Evolutionary conservation across 2,797 vertebrate genomes (phyloP), one percentile per base, ranked within the genome.

Genomic region (Phalanger gymnotis): DNA sequence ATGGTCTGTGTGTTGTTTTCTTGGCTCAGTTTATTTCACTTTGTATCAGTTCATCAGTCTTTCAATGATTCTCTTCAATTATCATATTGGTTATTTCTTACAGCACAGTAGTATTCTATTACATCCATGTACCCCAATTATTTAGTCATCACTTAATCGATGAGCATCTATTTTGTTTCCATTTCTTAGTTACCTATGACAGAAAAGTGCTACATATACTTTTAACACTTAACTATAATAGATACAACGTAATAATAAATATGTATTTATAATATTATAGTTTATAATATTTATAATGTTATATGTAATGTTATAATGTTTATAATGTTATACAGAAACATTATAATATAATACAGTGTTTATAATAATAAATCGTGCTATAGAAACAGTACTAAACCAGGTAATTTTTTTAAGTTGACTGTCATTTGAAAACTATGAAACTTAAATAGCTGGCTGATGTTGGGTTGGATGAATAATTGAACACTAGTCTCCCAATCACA

Each of bases 401-500:
- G 94, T 91, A 22, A 54, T 13, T 53, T 54, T 34, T n/a, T 40
- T 91, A 22, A 30, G 90, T 90, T 90, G 5, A 4, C 7, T 94
- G 7, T 53, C 66, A 90, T 4, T 54, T 87, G 28, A 25, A 56
- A 34, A 51, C 81, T n/a, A 51, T 47, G 97, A 93, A 94, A 52
- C 0, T 47, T 54, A 93, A 91, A n/a, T 94, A 93, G 94, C n/a
- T 93, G 73, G 34, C 34, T 96, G 91, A 93, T 73, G 92, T 94
- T 95, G 27, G 94, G 13, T 14, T 87, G 31, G 25, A 91, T 90
- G 92, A 73, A 94, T 96, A 57, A 89, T 95, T 73, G 61, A 58
- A 92, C 54, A 52, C 54, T 6, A 93, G 16, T n/a, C 93, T 92
- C 73, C 28, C 90, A 93, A 90, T 54, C 90, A 53, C 53, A 11